Conservation (phyloP, 2,113 vertebrate species). For the Psittacula cyanocephala region DNA sequence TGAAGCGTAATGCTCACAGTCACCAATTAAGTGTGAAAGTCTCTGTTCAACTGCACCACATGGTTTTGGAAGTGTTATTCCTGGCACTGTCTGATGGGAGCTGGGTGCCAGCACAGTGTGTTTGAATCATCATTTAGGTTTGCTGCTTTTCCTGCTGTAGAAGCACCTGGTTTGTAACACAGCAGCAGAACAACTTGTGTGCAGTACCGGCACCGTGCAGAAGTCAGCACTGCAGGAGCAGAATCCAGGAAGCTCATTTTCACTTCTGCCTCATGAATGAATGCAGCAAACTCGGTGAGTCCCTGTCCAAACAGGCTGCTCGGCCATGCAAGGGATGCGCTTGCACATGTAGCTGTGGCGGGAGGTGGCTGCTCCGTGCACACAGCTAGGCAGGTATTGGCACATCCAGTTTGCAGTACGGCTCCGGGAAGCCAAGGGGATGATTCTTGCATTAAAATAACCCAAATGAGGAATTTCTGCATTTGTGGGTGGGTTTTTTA, state of each 20-base stretch:
- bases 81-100: background rate
- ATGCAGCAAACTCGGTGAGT: background rate
- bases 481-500: background rate
- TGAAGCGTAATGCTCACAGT: fast-evolving
- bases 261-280: background rate
- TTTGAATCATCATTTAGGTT: background rate
- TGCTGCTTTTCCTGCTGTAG: background rate
- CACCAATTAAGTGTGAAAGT: background rate
- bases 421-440: background rate
- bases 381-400: background rate
- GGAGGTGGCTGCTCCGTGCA: background rate
- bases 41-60: background rate
- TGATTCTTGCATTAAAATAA: background rate
- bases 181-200: background rate
- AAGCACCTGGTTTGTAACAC: background rate
- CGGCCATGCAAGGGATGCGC: too few species aligned
- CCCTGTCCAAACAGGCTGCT: background rate
- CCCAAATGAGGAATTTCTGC: background rate
- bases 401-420: background rate
- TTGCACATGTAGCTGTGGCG: background rate
- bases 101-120: background rate
- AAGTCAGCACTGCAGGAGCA: background rate
- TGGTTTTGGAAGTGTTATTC: background rate
- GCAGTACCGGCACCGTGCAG: background rate
- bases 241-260: too few species aligned